phyloP scores from a whole-genome alignment of 1,140 invertebrate genomes.

The Bombus fervidus region DNA sequence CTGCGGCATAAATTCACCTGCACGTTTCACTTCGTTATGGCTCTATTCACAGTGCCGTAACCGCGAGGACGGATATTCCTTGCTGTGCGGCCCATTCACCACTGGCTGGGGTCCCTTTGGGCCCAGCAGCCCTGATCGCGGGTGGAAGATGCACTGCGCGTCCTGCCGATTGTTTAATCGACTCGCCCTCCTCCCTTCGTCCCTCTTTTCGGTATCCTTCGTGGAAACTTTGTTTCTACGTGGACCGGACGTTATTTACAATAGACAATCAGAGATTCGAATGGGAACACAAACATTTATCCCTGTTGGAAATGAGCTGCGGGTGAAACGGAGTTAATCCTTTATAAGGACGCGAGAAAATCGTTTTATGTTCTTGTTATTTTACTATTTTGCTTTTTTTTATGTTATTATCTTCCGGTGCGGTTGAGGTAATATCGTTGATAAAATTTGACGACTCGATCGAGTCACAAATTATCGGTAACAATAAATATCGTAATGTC shows the following conservation, averaged over 20 bases:
- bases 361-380: neutral
- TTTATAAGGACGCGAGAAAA: neutral
- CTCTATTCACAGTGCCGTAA: constrained; percentile 78
- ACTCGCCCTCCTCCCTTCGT: neutral
- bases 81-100: constrained; percentile 69
- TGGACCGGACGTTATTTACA: neutral
- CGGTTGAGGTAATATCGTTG: neutral
- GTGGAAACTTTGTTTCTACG: constrained; percentile 38
- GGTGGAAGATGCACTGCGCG: constrained; percentile 38
- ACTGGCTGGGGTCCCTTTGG: constrained; percentile 46
- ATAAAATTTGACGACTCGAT: neutral
- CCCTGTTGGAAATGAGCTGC: neutral
- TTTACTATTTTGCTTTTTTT: neutral
- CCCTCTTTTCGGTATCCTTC: neutral
- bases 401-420: no score
- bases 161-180: constrained; percentile 59
- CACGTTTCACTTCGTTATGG: constrained; percentile 77
- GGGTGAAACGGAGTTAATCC: neutral
- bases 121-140: constrained; percentile 35
- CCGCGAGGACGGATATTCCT: constrained; percentile 69
- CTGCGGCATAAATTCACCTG: constrained; percentile 78
- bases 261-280: neutral
- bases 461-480: neutral
- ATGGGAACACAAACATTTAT: neutral
- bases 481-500: neutral